These are phyloP conservation scores for Alces alces DNA, from an alignment of 2,113 vertebrate species.

Conservation along the genomic window DNA sequence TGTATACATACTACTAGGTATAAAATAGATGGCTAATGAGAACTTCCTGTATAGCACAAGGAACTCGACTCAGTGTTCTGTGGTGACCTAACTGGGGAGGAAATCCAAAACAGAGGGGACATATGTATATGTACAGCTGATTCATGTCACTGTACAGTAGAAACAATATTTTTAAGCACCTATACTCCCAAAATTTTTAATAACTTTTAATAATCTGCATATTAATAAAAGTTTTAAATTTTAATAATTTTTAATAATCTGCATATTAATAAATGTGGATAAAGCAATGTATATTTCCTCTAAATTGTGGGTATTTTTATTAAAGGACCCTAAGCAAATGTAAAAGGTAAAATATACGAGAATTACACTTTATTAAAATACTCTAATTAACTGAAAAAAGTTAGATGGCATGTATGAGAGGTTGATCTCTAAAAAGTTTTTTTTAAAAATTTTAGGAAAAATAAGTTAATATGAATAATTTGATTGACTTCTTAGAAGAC, in stretches of 20 bases:
- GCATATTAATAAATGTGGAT: not conserved
- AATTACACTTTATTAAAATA: not conserved
- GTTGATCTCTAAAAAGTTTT: not conserved
- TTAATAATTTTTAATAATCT: not conserved
- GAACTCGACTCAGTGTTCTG: not conserved
- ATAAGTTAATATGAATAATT: not conserved
- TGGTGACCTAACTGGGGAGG: not conserved
- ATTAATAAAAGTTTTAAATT: not conserved
- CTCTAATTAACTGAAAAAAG: not conserved
- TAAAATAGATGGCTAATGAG: not conserved
- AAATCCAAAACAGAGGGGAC: not conserved
- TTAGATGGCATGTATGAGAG: not conserved
- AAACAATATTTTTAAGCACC: not conserved
- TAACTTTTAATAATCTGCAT: not conserved
- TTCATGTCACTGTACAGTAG: not conserved
- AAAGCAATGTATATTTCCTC: not conserved
- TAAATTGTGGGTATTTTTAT: not conserved
- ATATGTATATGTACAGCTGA: not conserved
- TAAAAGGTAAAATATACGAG: not conserved
- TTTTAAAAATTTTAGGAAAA: not conserved
- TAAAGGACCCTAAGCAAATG: not conserved
- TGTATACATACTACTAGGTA: not conserved
- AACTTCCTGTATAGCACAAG: not conserved
- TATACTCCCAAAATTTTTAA: not conserved
- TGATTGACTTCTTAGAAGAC: not conserved